phyloP scores from a whole-genome alignment of 1,140 invertebrate genomes.

The Sitobion miscanthi region DNA sequence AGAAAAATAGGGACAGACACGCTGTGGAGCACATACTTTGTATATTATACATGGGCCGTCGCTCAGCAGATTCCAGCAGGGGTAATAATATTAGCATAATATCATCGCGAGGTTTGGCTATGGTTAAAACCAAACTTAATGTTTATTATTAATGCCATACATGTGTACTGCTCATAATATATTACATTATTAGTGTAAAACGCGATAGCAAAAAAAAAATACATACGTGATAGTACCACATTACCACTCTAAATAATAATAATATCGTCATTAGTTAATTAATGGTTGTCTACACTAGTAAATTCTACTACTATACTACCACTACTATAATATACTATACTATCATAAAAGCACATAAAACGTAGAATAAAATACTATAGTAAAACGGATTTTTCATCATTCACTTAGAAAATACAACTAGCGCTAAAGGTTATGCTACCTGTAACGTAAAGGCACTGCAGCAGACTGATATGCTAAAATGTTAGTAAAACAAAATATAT shows the following conservation, averaged over 20 bases:
- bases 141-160: not conserved
- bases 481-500: too few relatives aligned
- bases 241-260: not conserved
- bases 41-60: not conserved
- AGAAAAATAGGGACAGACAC: too few relatives aligned
- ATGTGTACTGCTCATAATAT: not conserved
- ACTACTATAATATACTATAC: too few relatives aligned
- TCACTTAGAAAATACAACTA: not conserved
- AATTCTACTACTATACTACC: not conserved
- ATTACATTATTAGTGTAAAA: not conserved
- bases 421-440: not conserved
- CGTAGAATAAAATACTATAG: not conserved
- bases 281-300: not conserved
- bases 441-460: too few relatives aligned
- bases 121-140: not conserved
- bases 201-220: not conserved
- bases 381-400: not conserved
- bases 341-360: not conserved
- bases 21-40: too few relatives aligned
- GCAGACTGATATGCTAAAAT: too few relatives aligned
- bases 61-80: not conserved
- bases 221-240: not conserved
- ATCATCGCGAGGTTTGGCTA: not conserved
- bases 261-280: not conserved
- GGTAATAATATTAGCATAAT: conserved; percentile 22